Conservation (phyloP, 2,888 invertebrate species). For the Erebia aethiops region DNA sequence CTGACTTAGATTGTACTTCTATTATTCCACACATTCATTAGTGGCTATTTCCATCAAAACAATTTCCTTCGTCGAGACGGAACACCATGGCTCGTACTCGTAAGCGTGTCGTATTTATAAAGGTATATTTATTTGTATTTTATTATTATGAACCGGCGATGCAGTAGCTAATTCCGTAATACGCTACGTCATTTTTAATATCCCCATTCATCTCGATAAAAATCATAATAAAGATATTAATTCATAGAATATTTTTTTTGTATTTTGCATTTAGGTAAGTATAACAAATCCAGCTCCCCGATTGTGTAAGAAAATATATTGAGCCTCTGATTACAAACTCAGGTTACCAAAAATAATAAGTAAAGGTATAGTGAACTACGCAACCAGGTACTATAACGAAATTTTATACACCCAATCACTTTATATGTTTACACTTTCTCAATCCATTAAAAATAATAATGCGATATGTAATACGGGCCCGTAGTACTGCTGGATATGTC, state of each 20-base stretch:
- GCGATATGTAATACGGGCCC: no score
- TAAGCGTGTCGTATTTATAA: conserved; percentile 39
- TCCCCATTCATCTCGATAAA: not conserved
- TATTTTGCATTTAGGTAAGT: not conserved
- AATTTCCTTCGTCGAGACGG: conserved; percentile 55
- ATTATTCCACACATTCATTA: conserved; percentile 61
- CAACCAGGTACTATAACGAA: no score
- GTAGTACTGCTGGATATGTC: no score
- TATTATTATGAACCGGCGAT: conserved; percentile 40
- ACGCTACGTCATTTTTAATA: conserved; percentile 10
- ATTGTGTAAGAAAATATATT: no score
- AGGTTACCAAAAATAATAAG: no score
- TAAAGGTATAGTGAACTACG: no score
- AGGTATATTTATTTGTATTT: conserved; percentile 44
- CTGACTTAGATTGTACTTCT: conserved; percentile 13
- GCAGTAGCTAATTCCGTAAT: conserved; percentile 10
- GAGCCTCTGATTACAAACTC: no score
- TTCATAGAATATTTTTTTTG: not conserved
- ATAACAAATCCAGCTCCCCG: no score
- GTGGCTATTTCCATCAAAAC: conserved; percentile 58
- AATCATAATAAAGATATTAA: not conserved
- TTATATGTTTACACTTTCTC: no score
- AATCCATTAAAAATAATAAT: no score
- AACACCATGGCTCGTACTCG: conserved; percentile 41
- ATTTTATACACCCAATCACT: no score